A percentile compares a stretch with the other conserved stretches of the same genome.
Evolutionary conservation across 2,888 invertebrate species (phyloP).

Genomic region (Pasiphila rectangulata): DNA sequence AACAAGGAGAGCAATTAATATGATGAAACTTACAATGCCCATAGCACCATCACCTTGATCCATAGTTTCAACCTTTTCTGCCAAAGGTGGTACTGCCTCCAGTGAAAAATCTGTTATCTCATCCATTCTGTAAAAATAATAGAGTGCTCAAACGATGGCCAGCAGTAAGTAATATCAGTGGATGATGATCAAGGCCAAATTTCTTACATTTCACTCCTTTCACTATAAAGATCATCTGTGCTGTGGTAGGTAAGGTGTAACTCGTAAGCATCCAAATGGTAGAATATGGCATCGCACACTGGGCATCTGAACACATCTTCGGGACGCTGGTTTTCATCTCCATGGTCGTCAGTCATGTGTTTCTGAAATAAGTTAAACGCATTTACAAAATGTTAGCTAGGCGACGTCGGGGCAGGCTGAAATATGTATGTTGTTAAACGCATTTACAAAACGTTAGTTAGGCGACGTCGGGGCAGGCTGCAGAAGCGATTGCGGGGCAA

Average conservation of each 20-base stretch:
- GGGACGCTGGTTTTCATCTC: slow-evolving; percentile 76
- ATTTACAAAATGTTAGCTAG: background rate
- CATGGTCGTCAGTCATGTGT: slow-evolving; percentile 77
- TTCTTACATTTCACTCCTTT: slow-evolving; percentile 74
- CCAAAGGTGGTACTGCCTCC: slow-evolving; percentile 67
- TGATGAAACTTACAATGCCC: slow-evolving; percentile 51
- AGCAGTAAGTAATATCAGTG: no score
- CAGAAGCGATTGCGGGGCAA: no score
- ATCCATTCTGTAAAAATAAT: slow-evolving; percentile 46
- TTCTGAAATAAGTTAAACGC: slow-evolving; percentile 70
- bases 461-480: no score
- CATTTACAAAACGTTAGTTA: no score
- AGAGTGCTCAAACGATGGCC: background rate
- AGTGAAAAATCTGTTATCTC: slow-evolving; percentile 63
- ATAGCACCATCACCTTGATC: slow-evolving; percentile 40
- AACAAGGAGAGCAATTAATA: background rate
- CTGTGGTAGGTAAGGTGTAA: slow-evolving; percentile 83
- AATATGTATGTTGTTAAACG: no score
- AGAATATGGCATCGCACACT: slow-evolving; percentile 84
- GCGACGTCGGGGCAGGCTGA: no score
- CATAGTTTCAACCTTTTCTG: slow-evolving; percentile 60
- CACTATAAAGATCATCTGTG: slow-evolving; percentile 82
- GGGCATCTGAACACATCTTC: slow-evolving; percentile 83
- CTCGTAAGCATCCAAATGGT: slow-evolving; percentile 83
- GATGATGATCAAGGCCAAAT: no score